These are phyloP conservation scores for Mycteria americana DNA, from an alignment of 2,797 vertebrate species.

Conservation along the genomic window DNA sequence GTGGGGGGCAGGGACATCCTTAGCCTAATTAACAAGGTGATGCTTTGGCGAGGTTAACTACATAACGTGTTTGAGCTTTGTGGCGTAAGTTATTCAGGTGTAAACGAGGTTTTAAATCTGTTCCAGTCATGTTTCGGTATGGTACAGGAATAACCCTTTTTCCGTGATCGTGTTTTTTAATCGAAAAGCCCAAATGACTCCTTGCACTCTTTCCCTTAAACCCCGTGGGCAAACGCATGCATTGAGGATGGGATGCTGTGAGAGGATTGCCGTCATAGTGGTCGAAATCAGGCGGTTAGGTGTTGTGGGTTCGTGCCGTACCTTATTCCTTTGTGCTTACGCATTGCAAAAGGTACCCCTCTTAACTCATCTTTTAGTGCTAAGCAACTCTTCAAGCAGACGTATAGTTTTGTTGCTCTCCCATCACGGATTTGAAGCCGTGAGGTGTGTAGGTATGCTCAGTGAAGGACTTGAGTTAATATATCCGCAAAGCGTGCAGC, in stretches of 20 bases:
- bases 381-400: neutral
- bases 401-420: fast-evolving
- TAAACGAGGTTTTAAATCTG: neutral
- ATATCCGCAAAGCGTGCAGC: fast-evolving
- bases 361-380: no score
- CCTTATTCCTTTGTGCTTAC: neutral
- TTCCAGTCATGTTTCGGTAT: fast-evolving
- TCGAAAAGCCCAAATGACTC: neutral
- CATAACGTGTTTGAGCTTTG: fast-evolving
- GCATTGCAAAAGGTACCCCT: fast-evolving
- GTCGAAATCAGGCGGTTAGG: fast-evolving
- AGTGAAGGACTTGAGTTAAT: neutral
- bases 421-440: fast-evolving
- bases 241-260: neutral
- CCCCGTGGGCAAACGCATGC: fast-evolving
- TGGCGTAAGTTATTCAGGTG: neutral
- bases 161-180: fast-evolving
- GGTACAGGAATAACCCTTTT: neutral
- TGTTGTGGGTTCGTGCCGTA: fast-evolving
- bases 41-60: neutral
- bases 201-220: no score
- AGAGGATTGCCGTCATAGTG: neutral
- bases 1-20: fast-evolving
- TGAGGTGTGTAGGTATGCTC: fast-evolving
- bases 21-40: neutral